Percentiles rank a stretch among this genome's conserved stretches.
Conservation (phyloP, 30 jellyfish, hydroid and myxozoan genomes). For the Morbakka virulenta region DNA sequence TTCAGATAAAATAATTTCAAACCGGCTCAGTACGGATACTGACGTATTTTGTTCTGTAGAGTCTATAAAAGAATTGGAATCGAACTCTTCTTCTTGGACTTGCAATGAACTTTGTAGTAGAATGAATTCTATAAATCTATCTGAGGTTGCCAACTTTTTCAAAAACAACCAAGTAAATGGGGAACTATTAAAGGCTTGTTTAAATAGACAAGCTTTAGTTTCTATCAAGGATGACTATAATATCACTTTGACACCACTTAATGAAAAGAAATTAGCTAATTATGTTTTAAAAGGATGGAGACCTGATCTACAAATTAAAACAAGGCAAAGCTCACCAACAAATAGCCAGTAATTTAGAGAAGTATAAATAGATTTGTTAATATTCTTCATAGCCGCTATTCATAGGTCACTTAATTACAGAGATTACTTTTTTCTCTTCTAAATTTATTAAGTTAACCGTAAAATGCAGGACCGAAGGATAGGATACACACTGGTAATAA, state of each 20-base stretch:
- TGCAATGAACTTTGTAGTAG: conserved; percentile 5
- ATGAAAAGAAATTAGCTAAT: conserved; percentile 31
- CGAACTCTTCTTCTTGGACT: conserved; percentile 39
- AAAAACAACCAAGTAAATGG: conserved; percentile 53
- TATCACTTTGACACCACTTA: conserved; percentile 17
- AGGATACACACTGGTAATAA: no score
- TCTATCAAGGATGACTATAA: conserved; percentile 18
- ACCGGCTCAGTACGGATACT: not conserved
- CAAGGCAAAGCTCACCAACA: no score
- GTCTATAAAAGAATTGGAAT: no score
- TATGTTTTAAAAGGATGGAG: conserved; percentile 64
- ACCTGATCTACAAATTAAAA: no score
- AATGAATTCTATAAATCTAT: conserved; percentile 31
- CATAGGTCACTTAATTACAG: no score
- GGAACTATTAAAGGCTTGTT: conserved; percentile 13
- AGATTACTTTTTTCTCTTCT: no score
- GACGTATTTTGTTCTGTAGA: no score
- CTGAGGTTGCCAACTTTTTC: conserved; percentile 43
- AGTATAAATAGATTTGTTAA: no score
- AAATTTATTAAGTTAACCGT: no score
- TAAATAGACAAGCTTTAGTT: conserved; percentile 8
- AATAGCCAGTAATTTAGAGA: no score
- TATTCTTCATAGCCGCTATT: no score
- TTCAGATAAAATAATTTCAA: not conserved
- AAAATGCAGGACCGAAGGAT: no score